phyloP scores from a whole-genome alignment of 1,140 invertebrate genomes.

The Pseudomyrmex gracilis region DNA sequence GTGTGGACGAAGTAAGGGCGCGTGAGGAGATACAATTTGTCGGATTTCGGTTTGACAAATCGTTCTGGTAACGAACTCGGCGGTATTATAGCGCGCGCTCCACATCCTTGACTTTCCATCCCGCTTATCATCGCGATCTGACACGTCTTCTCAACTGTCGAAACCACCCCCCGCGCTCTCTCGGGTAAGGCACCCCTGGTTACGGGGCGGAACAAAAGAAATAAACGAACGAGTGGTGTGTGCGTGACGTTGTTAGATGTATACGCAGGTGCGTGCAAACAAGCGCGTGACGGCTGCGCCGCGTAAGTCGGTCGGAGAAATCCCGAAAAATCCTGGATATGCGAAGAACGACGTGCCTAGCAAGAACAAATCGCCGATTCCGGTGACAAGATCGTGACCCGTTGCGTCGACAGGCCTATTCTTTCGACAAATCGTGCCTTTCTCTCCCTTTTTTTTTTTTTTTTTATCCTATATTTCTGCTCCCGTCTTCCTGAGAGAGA shows the following conservation, averaged over 20 bases:
- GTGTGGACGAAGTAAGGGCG: neutral
- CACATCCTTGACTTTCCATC: slow-evolving; percentile 40
- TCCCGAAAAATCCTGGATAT: slow-evolving; percentile 64
- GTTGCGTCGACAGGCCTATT: slow-evolving; percentile 74
- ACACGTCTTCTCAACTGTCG: slow-evolving; percentile 62
- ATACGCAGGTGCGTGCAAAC: slow-evolving; percentile 75
- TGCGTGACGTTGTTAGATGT: slow-evolving; percentile 84
- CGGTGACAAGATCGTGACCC: slow-evolving; percentile 49
- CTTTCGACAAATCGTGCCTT: slow-evolving; percentile 77
- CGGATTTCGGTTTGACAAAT: slow-evolving; percentile 51
- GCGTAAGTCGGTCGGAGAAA: slow-evolving; percentile 23
- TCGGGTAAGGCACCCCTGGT: slow-evolving; percentile 75
- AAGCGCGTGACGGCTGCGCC: slow-evolving; percentile 53
- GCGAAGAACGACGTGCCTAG: slow-evolving; percentile 68
- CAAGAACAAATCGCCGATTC: slow-evolving; percentile 76
- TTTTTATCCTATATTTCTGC: neutral
- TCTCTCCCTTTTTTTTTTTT: slow-evolving; percentile 57
- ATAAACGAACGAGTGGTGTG: slow-evolving; percentile 83
- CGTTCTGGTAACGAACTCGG: slow-evolving; percentile 23
- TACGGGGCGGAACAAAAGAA: slow-evolving; percentile 84
- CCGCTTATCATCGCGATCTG: slow-evolving; percentile 65
- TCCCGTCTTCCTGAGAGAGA: neutral
- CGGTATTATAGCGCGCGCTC: slow-evolving; percentile 17
- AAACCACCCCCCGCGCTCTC: slow-evolving; percentile 6
- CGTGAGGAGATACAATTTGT: slow-evolving; percentile 35